Base-by-base conservation (phyloP, 2,888 invertebrate species). In the Ormia ochracea region DNA sequence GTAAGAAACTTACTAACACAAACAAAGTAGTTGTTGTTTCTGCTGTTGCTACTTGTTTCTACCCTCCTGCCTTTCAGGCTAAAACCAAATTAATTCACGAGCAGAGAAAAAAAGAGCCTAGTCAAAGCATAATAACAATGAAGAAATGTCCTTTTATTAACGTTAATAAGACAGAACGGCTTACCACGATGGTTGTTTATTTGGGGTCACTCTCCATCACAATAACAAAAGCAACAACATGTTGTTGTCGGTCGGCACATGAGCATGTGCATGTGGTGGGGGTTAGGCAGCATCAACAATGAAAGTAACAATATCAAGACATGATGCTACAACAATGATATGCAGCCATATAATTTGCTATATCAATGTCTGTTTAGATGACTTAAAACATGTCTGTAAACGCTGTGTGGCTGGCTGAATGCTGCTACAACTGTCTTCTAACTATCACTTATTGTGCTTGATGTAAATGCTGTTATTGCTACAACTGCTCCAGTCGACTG, bases 151-250 rank as follows among this genome's bases (percentile, higher is more conserved):
- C 79, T 68, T 76, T 77, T 79, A 83, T 82, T 83, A 83, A 81
- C 79, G 82, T 81, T 83, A 83, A 83, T 83, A 83, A 83, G 83
- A 83, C 83, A 83, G 81, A 77, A 78, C 75, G 82, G 80, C 83
- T 82, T 81, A 80, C 82, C 82, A 75, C 74, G 70, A 78, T 81
- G 80, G 66, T 78, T 81, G 76, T 83, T 82, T 82, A 81, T 83
- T 74, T 80, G 66, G 68, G 82, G 76, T 82, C 80, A 76, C 82
- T 81, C 82, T 66, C 70, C 23, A 50, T 80, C 21, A 28, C 5
- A 70, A 28, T 28, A 38, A 31, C 21, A 69, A 48, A 21, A 54
- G 17, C 17, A 26, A 50, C 65, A 65, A 36, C 12, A 63, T 28
- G n/a, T 36, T 68, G 36, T 54, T 23, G 4, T n/a, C 5, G n/a